Evolutionary conservation across 2,113 vertebrate genomes (phyloP), one percentile per base, ranked within the genome.

Genomic region (Chauna torquata): DNA sequence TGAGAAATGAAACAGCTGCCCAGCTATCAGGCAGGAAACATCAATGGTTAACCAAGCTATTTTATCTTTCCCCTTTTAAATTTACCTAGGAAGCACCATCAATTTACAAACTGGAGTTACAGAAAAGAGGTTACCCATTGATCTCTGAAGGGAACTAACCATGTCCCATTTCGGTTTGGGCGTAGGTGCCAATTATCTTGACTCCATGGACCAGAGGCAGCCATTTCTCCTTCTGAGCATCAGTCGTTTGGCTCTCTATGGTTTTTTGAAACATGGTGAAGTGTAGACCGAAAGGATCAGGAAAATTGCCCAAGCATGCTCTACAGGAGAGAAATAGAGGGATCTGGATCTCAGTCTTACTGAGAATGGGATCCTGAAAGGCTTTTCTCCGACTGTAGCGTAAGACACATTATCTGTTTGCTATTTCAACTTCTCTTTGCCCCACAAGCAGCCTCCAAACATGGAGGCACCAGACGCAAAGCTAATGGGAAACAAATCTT

Each of bases 151-250:
- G 95, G 79, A 97, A 99, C 99, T 99, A 98, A 99, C 99, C 99
- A 98, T 99, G 99, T 96, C 99, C 99, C 98, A 99, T 64, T 96
- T 99, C 99, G 84, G 99, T 99, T 98, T 99, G 99, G 96, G 99
- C 99, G 95, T 99, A 99, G 91, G 99, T 99, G 98, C 99, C 99
- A 97, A 99, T 47, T 97, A 97, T 98, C 97, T 98, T 92, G 97
- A 98, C 97, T 96, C 96, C 98, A 91, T 57, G 34, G 75, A 98
- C 95, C 90, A 98, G 95, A 54, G 95, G 98, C 96, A 99, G 97
- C 99, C 99, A 99, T 96, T 99, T 99, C 98, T 97, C 83, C 94
- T 97, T 90, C 98, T 99, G 99, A 96, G 99, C 96, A 97, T 96
- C 95, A 96, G 98, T 98, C 96, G 98, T 98, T 98, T 98, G 99